These are phyloP conservation scores for Neostethus bicornis DNA, from an alignment of 2,797 vertebrate species.

Conservation along the genomic window DNA sequence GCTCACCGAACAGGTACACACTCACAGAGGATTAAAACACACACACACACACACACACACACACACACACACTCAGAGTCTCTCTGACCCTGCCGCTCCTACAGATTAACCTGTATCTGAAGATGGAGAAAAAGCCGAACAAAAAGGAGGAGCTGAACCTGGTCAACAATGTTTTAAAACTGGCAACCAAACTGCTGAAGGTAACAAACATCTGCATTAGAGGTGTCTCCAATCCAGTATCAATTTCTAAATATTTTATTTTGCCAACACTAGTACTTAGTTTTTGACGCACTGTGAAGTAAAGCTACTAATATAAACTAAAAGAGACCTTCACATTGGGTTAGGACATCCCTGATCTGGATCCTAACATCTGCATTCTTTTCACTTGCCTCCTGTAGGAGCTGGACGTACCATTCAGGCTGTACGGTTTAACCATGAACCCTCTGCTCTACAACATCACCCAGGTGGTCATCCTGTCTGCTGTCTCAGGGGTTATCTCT, in stretches of 20 bases:
- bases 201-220: slow-evolving; percentile 70
- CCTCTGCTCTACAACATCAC: slow-evolving; percentile 99
- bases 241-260: no score
- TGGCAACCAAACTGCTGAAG: slow-evolving; percentile 97
- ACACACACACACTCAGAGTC: no score
- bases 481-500: slow-evolving; percentile 97
- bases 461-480: slow-evolving; percentile 97
- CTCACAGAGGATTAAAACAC: no score
- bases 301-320: no score
- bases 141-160: slow-evolving; percentile 98
- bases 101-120: slow-evolving; percentile 98
- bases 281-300: no score
- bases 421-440: slow-evolving; percentile 98
- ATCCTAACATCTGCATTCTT: no score
- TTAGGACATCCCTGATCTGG: no score
- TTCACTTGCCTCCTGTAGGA: no score
- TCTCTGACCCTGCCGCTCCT: no score
- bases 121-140: slow-evolving; percentile 99
- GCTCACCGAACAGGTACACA: slow-evolving; percentile 93
- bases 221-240: no score
- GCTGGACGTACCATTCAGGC: slow-evolving; percentile 91
- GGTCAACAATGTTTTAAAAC: slow-evolving; percentile 98
- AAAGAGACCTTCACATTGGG: no score
- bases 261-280: no score
- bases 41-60: accelerated